These are phyloP conservation scores for Agapornis roseicollis DNA, from an alignment of 2,113 vertebrate species.

Conservation along the genomic window DNA sequence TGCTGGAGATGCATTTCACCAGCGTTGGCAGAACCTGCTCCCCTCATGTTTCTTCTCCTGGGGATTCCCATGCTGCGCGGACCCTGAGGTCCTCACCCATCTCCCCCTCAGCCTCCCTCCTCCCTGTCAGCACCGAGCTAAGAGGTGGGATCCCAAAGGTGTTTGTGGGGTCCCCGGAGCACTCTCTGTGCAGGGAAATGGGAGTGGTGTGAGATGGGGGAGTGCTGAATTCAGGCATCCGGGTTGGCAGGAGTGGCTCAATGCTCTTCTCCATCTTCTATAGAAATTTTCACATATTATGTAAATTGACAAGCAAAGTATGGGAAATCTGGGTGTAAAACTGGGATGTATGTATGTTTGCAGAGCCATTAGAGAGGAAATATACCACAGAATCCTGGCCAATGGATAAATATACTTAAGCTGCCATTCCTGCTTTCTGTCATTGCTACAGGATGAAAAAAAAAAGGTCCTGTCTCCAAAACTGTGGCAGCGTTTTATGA, in stretches of 20 bases:
- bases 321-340: slow-evolving; percentile 26
- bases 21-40: background rate
- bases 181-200: background rate
- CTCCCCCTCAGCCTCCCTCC: background rate
- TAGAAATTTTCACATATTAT: slow-evolving; percentile 14
- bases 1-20: background rate
- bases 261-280: background rate
- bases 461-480: background rate
- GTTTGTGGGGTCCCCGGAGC: background rate
- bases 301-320: slow-evolving; percentile 25
- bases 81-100: background rate
- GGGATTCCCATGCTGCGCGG: background rate
- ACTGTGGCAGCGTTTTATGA: slow-evolving; percentile 16
- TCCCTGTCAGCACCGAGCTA: background rate
- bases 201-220: background rate
- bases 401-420: background rate
- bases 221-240: background rate
- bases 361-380: slow-evolving; percentile 6
- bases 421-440: slow-evolving; percentile 19
- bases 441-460: background rate
- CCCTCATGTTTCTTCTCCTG: background rate
- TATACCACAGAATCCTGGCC: background rate
- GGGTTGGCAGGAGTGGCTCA: background rate
- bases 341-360: background rate
- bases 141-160: background rate